Evolutionary conservation across 2,888 invertebrate species (phyloP).

Genomic region (Dynastes hyllus): DNA sequence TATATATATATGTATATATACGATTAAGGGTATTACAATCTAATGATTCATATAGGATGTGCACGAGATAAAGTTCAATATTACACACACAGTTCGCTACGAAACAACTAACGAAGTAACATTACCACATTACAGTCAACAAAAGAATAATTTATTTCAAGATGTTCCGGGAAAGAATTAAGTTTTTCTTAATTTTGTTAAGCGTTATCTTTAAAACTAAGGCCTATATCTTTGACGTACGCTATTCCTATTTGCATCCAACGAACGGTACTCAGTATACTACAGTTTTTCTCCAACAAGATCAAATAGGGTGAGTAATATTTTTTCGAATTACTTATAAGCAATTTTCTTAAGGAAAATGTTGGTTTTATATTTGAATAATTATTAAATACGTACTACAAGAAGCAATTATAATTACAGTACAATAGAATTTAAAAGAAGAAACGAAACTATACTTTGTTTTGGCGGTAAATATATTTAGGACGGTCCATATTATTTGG

Average conservation of each 20-base stretch:
- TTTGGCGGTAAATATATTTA: no score
- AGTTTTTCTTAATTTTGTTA: neutral
- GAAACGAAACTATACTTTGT: no score
- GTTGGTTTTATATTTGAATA: no score
- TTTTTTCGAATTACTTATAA: neutral
- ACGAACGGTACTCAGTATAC: neutral
- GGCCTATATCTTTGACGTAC: constrained; percentile 13
- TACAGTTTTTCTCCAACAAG: constrained; percentile 2
- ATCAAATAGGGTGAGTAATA: neutral
- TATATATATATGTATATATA: no score
- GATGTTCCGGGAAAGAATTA: neutral
- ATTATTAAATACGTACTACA: no score
- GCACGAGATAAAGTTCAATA: constrained; percentile 16
- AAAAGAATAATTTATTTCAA: neutral
- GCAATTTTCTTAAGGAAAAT: no score
- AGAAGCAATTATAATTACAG: no score
- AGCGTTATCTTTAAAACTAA: neutral
- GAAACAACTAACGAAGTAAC: neutral
- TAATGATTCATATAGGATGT: constrained; percentile 24
- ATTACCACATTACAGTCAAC: neutral
- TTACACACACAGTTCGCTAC: neutral
- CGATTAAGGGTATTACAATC: neutral
- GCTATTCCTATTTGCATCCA: constrained; percentile 11
- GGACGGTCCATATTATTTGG: no score
- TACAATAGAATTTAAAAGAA: no score